phyloP scores from a whole-genome alignment of 2,113 vertebrate species.

The Mobula birostris region DNA sequence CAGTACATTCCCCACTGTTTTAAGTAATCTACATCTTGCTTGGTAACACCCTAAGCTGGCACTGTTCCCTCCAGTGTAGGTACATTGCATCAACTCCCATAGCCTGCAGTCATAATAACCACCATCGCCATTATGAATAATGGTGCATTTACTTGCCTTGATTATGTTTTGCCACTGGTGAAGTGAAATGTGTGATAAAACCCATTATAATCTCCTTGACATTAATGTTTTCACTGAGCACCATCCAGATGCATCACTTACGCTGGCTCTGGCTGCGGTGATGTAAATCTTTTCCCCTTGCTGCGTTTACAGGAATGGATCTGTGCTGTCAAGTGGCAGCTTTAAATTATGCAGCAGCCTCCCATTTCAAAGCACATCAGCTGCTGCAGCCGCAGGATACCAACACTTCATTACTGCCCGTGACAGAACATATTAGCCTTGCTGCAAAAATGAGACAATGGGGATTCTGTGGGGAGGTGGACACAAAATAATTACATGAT shows the following conservation, averaged over 20 bases:
- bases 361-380: constrained; percentile 31
- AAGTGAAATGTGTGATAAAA: constrained; percentile 23
- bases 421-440: constrained; percentile 26
- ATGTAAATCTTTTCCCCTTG: constrained; percentile 21
- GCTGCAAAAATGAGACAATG: background rate
- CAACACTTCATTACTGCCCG: background rate
- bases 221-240: constrained; percentile 28
- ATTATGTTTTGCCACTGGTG: constrained; percentile 22
- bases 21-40: background rate
- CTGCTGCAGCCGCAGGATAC: background rate
- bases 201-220: constrained; percentile 32
- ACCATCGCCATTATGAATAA: constrained; percentile 21
- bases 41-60: background rate
- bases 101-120: background rate
- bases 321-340: constrained; percentile 1
- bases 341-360: constrained; percentile 31
- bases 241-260: constrained; percentile 22
- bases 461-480: background rate
- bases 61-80: background rate
- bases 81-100: background rate
- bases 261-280: background rate
- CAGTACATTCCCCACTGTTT: background rate
- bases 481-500: constrained; percentile 24
- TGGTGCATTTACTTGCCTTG: constrained; percentile 1
- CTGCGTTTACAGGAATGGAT: background rate